These are phyloP conservation scores for Catharus ustulatus DNA, from an alignment of 2,797 vertebrate genomes.

Conservation along the genomic window DNA sequence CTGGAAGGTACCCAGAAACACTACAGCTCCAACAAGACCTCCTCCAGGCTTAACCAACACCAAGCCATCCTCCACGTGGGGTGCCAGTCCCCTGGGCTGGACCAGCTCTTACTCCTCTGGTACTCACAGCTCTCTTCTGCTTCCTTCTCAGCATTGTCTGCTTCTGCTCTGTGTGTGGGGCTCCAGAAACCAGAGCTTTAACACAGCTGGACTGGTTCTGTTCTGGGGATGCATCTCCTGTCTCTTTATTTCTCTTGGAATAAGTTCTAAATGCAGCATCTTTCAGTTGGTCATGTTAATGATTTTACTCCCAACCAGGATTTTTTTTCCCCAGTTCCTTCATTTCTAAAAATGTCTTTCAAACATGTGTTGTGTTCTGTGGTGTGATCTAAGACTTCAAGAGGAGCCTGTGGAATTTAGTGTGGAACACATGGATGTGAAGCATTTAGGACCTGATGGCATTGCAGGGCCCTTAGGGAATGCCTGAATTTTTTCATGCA, in stretches of 20 bases:
- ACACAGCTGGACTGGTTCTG: not conserved
- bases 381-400: not conserved
- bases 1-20: slow-evolving; percentile 96
- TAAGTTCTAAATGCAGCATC: not conserved
- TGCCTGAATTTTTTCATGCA: not conserved
- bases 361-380: not conserved
- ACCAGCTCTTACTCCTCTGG: slow-evolving; percentile 93
- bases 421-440: not conserved
- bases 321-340: not conserved
- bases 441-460: not conserved
- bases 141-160: not conserved
- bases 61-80: slow-evolving; percentile 95
- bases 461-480: not conserved
- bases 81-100: slow-evolving; percentile 92
- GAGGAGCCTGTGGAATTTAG: not conserved
- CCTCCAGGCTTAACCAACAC: slow-evolving; percentile 93
- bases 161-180: not conserved
- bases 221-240: not conserved
- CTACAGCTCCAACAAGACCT: slow-evolving; percentile 89
- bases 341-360: not conserved
- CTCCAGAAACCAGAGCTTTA: not conserved
- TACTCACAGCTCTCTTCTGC: slow-evolving; percentile 46
- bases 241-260: not conserved
- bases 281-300: not conserved
- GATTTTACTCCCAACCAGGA: not conserved